A percentile compares a stretch with the other conserved stretches of the same genome.
These are phyloP conservation scores for Rhingia rostrata DNA, from an alignment of 2,888 invertebrate species.

Conservation along the genomic window DNA sequence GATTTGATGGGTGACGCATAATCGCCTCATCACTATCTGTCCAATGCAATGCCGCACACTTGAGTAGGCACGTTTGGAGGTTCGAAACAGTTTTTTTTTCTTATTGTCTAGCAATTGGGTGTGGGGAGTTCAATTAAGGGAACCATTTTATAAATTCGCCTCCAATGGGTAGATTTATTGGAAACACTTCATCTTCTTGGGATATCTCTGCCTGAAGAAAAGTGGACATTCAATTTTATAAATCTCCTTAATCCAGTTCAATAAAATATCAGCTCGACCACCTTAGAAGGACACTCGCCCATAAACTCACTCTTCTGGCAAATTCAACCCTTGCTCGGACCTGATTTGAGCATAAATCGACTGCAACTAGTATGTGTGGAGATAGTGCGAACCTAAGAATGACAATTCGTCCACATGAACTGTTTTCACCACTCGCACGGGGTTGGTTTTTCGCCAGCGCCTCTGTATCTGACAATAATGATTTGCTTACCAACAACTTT, in stretches of 20 bases:
- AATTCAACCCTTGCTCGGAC: constrained; percentile 59
- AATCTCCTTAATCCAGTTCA: constrained; percentile 71
- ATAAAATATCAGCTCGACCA: constrained; percentile 60
- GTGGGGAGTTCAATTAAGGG: constrained; percentile 61
- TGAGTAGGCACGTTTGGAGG: constrained; percentile 52
- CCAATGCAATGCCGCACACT: constrained; percentile 40
- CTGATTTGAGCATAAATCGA: constrained; percentile 55
- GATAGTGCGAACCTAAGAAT: constrained; percentile 61
- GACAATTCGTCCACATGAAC: constrained; percentile 68
- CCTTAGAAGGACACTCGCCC: constrained; percentile 28
- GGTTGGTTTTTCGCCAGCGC: constrained; percentile 32
- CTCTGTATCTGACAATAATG: constrained; percentile 56
- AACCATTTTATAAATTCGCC: constrained; percentile 49
- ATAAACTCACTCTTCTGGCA: constrained; percentile 50
- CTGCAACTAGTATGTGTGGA: constrained; percentile 49
- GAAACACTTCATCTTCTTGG: constrained; percentile 60
- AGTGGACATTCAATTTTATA: constrained; percentile 68
- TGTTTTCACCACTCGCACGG: constrained; percentile 20
- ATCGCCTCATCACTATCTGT: constrained; percentile 50
- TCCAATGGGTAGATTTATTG: constrained; percentile 49
- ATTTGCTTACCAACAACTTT: constrained; percentile 58
- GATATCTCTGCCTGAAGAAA: constrained; percentile 53
- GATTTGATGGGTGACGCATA: constrained; percentile 37
- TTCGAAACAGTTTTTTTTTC: constrained; percentile 27
- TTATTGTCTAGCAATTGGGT: not conserved